Base-by-base conservation (phyloP, 2,888 invertebrate species). In the Leptinotarsa peninsularis region DNA sequence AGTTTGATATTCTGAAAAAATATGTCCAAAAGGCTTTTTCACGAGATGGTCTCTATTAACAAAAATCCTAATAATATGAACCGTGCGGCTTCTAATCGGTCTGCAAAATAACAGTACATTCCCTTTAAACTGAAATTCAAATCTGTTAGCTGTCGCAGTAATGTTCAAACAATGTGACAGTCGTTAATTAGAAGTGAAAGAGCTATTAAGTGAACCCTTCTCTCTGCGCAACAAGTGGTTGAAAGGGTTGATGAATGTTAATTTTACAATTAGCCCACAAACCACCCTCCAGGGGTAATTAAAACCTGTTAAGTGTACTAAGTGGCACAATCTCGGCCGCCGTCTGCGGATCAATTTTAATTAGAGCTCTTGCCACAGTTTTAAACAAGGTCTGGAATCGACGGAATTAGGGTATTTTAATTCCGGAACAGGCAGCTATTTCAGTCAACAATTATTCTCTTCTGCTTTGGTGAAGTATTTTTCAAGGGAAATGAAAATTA, bases 221-320 rank as follows among this genome's bases (percentile, higher is more conserved):
- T 76, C 70, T 71, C 72, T 33, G 76, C 66, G 83, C 85, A 85
- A 85, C 85, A 85, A 85, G 85, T 85, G 85, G 83, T 78, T 75
- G 79, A 78, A 84, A 83, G 81, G 83, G 83, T 84, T 81, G 82
- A 77, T 79, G 81, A 83, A 84, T 84, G 85, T 83, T 84, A 85
- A 85, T 85, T 85, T 77, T 67, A 78, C 81, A 85, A 85, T 84
- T 84, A 84, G 81, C 83, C 83, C 81, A 80, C 78, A 78, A 82
- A 82, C 80, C 75, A 79, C 82, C 81, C 83, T 83, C 79, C 77
- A 74, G 78, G 79, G 75, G 82, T 84, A 85, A 85, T 85, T 85
- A 85, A 85, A 84, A 84, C 81, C 83, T 81, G 83, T 84, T 83
- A 84, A 78, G 79, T 79, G 74, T 76, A 78, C 80, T 79, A 81